Evolutionary conservation across 2,113 vertebrate genomes (phyloP), one percentile per base, ranked within the genome.

Genomic region (Cyphomyrus plagiostoma): DNA sequence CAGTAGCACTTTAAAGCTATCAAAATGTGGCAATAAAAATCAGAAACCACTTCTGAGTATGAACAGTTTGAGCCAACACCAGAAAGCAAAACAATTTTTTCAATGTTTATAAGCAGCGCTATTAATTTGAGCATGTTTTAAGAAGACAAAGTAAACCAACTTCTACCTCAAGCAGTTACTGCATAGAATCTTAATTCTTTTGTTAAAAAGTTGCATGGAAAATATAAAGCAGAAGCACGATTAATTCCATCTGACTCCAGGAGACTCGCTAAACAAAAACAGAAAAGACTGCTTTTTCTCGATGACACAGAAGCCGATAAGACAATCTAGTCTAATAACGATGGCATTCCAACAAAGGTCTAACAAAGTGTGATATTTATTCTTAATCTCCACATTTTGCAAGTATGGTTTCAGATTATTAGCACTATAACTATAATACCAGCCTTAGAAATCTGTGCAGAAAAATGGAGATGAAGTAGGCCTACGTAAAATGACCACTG

Each of bases 181-280:
- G 46, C 5, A 15, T 80, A 19, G 42, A 42, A 39, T 42, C 11
- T 80, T 80, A 80, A 80, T 39, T 11, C 35, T 80, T 35, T 19
- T 11, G 21, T 21, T 85, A 42, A 42, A 85, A 39, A 23, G 46
- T 26, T 84, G 82, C 42, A n/a, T 52, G n/a, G 26, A 52, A 30
- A 86, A 52, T 11, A 86, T 8, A 30, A 86, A 30, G 21, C 85
- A 30, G 6, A 30, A 86, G 49, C 26, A 52, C 4, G 1, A 52
- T 52, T 86, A 15, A 86, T 17, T 30, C 17, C n/a, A 23, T n/a
- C 48, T 48, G 45, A 53, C 85, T 52, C 46, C 30, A 49, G 82
- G 11, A 49, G 3, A 70, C 46, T 49, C 26, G 92, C 94, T 45
- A 95, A 94, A 91, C 17, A 56, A 52, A 90, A 77, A 91, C 39